phyloP scores from a whole-genome alignment of 2,797 vertebrate genomes.

The Margarornis squamiger region DNA sequence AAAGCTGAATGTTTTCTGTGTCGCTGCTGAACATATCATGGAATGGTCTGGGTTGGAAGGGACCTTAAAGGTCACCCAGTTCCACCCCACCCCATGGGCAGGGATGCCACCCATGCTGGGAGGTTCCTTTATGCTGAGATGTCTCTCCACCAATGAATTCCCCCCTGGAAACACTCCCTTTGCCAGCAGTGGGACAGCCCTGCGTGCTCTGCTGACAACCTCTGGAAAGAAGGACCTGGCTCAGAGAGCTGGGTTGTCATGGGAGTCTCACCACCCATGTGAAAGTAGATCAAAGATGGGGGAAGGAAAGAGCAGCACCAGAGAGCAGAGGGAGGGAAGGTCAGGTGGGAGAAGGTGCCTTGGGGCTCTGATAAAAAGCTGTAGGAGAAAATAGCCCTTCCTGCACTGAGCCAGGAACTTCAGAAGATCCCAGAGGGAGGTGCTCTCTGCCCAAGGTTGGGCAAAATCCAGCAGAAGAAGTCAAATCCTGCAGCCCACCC shows the following conservation, averaged over 20 bases:
- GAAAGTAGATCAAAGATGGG: fast-evolving
- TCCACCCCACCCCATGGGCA: not conserved
- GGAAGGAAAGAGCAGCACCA: not conserved
- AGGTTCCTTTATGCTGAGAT: not conserved
- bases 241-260: not conserved
- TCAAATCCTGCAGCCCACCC: not conserved
- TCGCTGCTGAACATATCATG: not conserved
- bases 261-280: fast-evolving
- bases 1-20: not conserved
- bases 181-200: not conserved
- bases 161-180: not conserved
- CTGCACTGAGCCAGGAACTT: not conserved
- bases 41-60: not conserved
- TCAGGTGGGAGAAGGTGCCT: not conserved
- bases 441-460: not conserved
- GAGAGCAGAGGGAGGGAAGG: not conserved
- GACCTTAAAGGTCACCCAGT: too few relatives aligned
- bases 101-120: not conserved
- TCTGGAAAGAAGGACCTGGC: not conserved
- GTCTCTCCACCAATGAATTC: not conserved
- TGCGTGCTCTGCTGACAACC: not conserved
- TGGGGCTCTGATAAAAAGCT: not conserved
- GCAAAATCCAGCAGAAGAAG: not conserved
- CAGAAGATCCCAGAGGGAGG: not conserved
- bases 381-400: not conserved